Evolutionary conservation across 2,888 invertebrate species (phyloP), one percentile per base, ranked within the genome.

Genomic region (Lithophane socia): DNA sequence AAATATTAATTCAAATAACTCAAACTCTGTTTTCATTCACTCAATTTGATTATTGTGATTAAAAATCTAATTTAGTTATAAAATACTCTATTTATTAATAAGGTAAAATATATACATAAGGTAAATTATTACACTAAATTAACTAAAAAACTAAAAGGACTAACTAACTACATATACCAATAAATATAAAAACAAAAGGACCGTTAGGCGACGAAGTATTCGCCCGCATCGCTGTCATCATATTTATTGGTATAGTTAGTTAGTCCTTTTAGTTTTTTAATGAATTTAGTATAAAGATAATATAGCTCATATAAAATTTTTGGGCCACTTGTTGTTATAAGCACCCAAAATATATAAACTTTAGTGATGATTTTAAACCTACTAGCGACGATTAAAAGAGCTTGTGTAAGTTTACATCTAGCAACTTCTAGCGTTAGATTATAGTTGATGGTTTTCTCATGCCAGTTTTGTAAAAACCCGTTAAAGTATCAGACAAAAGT

Each of bases 1-100:
- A 24, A 12, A 42, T 24, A 64, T 29, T 49, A 75, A 75, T 47
- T 52, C n/a, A 67, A 67, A 49, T 37, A 37, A 5, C 37, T 37
- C 5, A 37, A 37, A 37, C 37, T 37, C 37, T 37, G 37, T 37
- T 37, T 37, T 37, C 37, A 5, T 37, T 37, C 4, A 29, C 3
- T 18, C 24, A 65, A 44, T 42, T 42, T 37, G 1, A 61, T 21
- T 52, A 52, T 18, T 52, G 18, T 52, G 18, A 52, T 13, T 52
- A 37, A 21, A 63, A 42, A 42, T 29, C 29, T 3, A 3, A 12
- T 61, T 29, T 21, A 4, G 1, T 49, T 52, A n/a, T 37, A 52
- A 37, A 18, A 29, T 0, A 29, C 29, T 29, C 1, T 29, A 29
- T 29, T 29, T 29, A 29, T 29, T 0, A 29, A 29, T 29, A 29